Conservation (phyloP, 1,140 invertebrate genomes). For the Megalonaias nervosa region DNA sequence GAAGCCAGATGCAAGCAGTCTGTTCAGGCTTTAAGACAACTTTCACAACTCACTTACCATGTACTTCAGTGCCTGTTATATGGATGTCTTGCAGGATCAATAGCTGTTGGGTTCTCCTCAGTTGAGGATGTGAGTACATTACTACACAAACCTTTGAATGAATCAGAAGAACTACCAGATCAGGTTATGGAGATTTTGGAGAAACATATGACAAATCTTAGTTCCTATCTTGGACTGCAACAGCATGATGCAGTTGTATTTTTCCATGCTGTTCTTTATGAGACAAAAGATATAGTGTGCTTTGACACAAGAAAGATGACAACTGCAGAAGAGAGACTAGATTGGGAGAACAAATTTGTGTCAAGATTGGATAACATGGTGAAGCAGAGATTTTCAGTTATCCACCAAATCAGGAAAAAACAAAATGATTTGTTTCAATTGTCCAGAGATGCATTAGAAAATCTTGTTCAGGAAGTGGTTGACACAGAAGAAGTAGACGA, state of each 20-base stretch:
- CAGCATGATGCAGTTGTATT: slow-evolving; percentile 11
- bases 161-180: neutral
- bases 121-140: neutral
- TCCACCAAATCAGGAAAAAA: neutral
- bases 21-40: too few species aligned
- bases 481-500: neutral
- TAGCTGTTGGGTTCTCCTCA: slow-evolving; percentile 3
- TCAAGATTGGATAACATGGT: neutral
- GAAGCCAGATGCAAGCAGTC: too few species aligned
- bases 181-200: neutral
- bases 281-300: neutral
- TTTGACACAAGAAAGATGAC: too few species aligned
- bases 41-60: too few species aligned
- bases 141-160: neutral
- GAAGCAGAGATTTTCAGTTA: neutral
- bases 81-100: slow-evolving; percentile 7
- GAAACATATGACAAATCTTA: slow-evolving; percentile 3
- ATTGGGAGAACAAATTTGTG: slow-evolving; percentile 21
- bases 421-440: slow-evolving; percentile 10
- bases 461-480: slow-evolving; percentile 4
- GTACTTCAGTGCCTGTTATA: too few species aligned
- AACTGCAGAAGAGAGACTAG: too few species aligned
- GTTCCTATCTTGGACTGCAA: neutral
- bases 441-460: neutral
- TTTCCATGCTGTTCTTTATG: slow-evolving; percentile 3